These are phyloP conservation scores for Amia ocellicauda DNA, from an alignment of 2,113 vertebrate species.

Conservation along the genomic window DNA sequence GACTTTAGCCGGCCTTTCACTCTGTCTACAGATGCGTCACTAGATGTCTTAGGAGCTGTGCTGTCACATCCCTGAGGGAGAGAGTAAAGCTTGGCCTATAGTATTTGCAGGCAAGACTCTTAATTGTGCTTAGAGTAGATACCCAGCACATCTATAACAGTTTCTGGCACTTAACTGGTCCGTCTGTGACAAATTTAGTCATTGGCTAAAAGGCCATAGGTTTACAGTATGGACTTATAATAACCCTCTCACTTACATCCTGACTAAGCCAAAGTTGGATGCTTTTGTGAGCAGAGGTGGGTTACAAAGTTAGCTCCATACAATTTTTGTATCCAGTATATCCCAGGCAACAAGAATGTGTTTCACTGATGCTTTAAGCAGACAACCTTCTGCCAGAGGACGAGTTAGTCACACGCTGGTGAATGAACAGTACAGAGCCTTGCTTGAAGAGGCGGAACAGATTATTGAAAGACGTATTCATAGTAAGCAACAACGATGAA, in stretches of 20 bases:
- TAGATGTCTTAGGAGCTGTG: background rate
- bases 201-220: background rate
- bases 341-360: slow-evolving; percentile 2
- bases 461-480: background rate
- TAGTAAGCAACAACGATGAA: background rate
- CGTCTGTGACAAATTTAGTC: slow-evolving; percentile 6
- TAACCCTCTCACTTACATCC: background rate
- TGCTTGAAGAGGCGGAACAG: background rate
- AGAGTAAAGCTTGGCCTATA: background rate
- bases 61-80: slow-evolving; percentile 2
- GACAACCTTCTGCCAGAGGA: background rate
- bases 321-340: background rate
- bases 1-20: too few relatives aligned
- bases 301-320: background rate
- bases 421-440: background rate
- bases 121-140: background rate
- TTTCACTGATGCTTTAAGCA: background rate
- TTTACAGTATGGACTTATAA: slow-evolving; percentile 6
- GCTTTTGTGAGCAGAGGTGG: background rate
- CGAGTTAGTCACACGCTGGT: background rate
- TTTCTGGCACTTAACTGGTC: background rate
- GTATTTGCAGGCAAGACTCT: background rate
- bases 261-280: background rate
- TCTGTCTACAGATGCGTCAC: background rate
- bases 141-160: background rate